Evolutionary conservation across 2,888 invertebrate genomes (phyloP), one percentile per base, ranked within the genome.

Genomic region (Dorcus hopei): DNA sequence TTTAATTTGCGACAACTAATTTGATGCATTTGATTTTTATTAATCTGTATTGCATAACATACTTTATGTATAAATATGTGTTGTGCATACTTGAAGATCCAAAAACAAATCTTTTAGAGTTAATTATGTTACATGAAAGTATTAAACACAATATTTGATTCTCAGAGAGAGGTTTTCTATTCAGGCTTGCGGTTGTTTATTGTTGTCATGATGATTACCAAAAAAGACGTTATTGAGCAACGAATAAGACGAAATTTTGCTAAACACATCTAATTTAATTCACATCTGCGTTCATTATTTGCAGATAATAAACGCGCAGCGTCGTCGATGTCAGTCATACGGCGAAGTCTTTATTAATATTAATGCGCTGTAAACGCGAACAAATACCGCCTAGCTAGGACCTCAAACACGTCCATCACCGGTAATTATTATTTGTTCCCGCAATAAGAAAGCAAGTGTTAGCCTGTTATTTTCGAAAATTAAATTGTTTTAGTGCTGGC

Each of bases 371-470:
- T 65, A 61, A 65, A 65, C 50, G 54, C 59, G 38, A 45, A 54
- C 54, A 64, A 64, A 64, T 57, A 61, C 59, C 57, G 50, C 55
- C 61, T 60, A 33, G 26, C 26, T 33, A 42, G 59, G 52, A 59
- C 54, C 54, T 56, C 60, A 59, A 64, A 63, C 52, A 60, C 33
- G 53, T 57, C 55, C 57, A 63, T 60, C 58, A 57, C 60, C 56
- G 58, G 49, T 58, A 58, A 58, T 58, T 54, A 58, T 39, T 58
- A 40, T 58, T 58, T 58, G 50, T 58, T 57, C 40, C 58, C 45
- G 49, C 61, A 63, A 63, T 61, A 57, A 63, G 57, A 61, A 59
- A 59, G 59, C 58, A 57, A 59, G 59, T 58, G 56, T 45, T 56
- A 51, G 52, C 8, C 56, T 57, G 51, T 51, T 51, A 54, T 61